Evolutionary conservation across 2,888 invertebrate genomes (phyloP), one percentile per base, ranked within the genome.

Genomic region (Diploptera punctata): DNA sequence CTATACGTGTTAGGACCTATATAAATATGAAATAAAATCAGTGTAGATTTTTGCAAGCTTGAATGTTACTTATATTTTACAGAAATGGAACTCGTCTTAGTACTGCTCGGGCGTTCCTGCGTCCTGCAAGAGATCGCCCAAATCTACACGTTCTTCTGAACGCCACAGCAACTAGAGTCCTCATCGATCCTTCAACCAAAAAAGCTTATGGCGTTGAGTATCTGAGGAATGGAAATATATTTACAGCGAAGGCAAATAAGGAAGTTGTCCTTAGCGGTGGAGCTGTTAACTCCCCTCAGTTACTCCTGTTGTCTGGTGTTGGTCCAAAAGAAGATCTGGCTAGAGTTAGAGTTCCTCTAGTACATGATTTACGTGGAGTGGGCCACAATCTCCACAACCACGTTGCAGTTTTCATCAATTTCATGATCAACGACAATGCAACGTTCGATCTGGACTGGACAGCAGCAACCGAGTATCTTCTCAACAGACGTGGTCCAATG

Each of bases 371-470:
- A 21, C 90, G 89, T 0, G 91, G 91, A 0, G 91, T 91, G 0
- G 91, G 91, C 0, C 86, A 87, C 78, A 91, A 91, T 78, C 81
- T 91, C 0, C 90, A 90, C 72, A 91, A 91, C 79, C 91, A 91
- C 77, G 89, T 91, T 0, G 88, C 90, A 0, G 88, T 88, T 38
- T 84, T 83, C 5, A 75, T 91, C 9, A 84, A 85, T n/a, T 91
- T 87, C 78, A 83, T 80, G 3, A 84, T 86, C 70, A 73, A 74
- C 26, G 74, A 75, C 13, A 73, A 72, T 1, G 73, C 72, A 26
- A 70, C 67, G 10, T 86, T 86, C 2, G 87, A 88, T 57, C 78
- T 91, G 67, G 86, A 86, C 75, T 91, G 90, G 90, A 86, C 87
- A 0, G 82, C 86, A 0, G 89, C 87, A 10, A 81, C 87, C 77